phyloP scores from a whole-genome alignment of 2,113 vertebrate species.

The Heterotis niloticus region DNA sequence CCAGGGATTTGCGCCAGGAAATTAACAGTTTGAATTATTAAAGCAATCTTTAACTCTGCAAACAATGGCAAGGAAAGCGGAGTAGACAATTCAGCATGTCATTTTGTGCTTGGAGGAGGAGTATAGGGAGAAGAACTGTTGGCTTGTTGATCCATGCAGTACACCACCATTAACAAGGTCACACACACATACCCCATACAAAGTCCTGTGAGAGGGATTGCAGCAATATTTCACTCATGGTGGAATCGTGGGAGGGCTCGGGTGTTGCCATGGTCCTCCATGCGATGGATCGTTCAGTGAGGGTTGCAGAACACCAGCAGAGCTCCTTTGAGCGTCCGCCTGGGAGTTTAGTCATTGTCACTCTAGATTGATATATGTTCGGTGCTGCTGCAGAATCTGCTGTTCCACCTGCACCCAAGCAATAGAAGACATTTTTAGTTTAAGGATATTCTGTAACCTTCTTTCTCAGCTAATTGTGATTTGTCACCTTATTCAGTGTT shows the following conservation, averaged over 20 bases:
- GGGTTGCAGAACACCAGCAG: not conserved
- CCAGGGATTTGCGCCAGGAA: conserved; percentile 56
- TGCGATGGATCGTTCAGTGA: not conserved
- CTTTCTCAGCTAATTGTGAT: too few relatives aligned
- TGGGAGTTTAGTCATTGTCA: not conserved
- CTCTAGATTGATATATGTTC: conserved; percentile 10
- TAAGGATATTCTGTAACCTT: too few relatives aligned
- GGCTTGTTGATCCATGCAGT: conserved; percentile 42
- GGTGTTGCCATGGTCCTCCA: not conserved
- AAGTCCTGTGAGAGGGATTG: conserved; percentile 31
- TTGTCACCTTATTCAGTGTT: too few relatives aligned
- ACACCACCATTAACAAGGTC: conserved; percentile 46
- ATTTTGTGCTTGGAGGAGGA: conserved; percentile 30
- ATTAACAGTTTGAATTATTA: conserved; percentile 72
- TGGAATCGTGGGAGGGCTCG: conserved; percentile 13
- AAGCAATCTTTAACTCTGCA: conserved; percentile 61
- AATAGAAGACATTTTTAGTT: too few relatives aligned
- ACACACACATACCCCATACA: conserved; percentile 42
- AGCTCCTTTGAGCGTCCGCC: not conserved
- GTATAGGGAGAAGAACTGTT: conserved; percentile 42
- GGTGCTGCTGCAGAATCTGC: not conserved
- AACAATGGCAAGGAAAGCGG: conserved; percentile 47
- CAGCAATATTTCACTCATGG: conserved; percentile 26
- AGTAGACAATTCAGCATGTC: conserved; percentile 21
- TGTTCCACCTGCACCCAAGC: too few relatives aligned